These are phyloP conservation scores for Stenotaenia linearis DNA, from an alignment of 2,888 invertebrate genomes.

Conservation along the genomic window DNA sequence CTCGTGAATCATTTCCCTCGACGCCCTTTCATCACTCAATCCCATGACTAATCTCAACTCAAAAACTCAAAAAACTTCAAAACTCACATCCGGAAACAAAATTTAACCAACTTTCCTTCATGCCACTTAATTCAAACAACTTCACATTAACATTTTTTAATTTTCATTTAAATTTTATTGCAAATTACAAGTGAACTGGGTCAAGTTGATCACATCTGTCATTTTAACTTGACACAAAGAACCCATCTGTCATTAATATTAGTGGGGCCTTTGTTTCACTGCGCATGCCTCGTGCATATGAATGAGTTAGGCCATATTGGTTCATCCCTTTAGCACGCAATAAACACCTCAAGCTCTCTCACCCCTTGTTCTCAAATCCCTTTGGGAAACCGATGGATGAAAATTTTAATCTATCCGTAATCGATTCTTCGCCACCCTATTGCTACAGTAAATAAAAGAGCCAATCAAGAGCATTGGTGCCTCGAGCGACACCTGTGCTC, in stretches of 20 bases:
- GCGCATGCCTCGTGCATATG: background rate
- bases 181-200: background rate
- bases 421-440: constrained; percentile 3
- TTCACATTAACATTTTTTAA: too few species aligned
- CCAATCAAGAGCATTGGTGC: background rate
- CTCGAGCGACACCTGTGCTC: background rate
- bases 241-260: constrained; percentile 4
- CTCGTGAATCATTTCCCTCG: too few species aligned
- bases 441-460: constrained; percentile 2
- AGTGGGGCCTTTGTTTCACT: background rate
- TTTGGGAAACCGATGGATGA: background rate
- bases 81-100: too few species aligned
- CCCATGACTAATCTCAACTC: too few species aligned
- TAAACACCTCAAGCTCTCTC: background rate
- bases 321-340: background rate
- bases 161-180: too few species aligned
- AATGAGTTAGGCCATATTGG: background rate
- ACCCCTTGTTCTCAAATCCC: background rate
- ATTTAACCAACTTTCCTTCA: too few species aligned
- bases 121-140: too few species aligned
- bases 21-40: too few species aligned
- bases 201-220: background rate
- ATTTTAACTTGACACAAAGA: background rate
- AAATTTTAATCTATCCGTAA: background rate
- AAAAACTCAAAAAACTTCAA: too few species aligned